A percentile compares a stretch with the other conserved stretches of the same genome.
Conservation (phyloP, 2,797 vertebrate genomes). For the Thamnophis elegans region DNA sequence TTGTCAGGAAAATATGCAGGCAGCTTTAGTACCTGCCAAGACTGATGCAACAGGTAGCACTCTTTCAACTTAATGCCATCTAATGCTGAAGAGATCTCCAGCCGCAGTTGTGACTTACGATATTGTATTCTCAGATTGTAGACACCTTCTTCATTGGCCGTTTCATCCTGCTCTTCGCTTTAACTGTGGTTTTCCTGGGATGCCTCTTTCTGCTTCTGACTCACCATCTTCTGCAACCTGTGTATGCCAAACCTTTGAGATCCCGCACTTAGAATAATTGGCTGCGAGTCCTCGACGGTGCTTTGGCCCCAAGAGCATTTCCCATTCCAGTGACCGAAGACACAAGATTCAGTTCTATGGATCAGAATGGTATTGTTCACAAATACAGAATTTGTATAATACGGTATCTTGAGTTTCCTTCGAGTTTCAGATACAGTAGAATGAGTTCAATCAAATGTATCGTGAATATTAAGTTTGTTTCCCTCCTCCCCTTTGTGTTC, state of each 20-base stretch:
- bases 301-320: background rate
- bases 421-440: background rate
- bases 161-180: constrained; percentile 81
- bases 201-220: constrained; percentile 84
- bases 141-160: constrained; percentile 88
- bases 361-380: background rate
- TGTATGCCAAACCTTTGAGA: constrained; percentile 83
- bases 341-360: background rate
- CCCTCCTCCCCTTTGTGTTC: background rate
- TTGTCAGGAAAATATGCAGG: background rate
- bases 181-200: constrained; percentile 74
- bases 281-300: background rate
- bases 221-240: constrained; percentile 83
- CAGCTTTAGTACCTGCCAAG: background rate
- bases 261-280: background rate
- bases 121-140: constrained; percentile 75
- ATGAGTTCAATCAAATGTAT: too few relatives aligned
- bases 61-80: background rate
- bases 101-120: rapidly evolving
- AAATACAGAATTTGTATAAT: background rate
- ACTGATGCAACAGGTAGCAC: background rate
- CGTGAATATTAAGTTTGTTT: background rate
- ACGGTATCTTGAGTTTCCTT: background rate
- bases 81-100: background rate
- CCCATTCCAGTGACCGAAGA: background rate